These are phyloP conservation scores for Thymelicus lineola DNA, from an alignment of 2,888 invertebrate genomes.

Conservation along the genomic window DNA sequence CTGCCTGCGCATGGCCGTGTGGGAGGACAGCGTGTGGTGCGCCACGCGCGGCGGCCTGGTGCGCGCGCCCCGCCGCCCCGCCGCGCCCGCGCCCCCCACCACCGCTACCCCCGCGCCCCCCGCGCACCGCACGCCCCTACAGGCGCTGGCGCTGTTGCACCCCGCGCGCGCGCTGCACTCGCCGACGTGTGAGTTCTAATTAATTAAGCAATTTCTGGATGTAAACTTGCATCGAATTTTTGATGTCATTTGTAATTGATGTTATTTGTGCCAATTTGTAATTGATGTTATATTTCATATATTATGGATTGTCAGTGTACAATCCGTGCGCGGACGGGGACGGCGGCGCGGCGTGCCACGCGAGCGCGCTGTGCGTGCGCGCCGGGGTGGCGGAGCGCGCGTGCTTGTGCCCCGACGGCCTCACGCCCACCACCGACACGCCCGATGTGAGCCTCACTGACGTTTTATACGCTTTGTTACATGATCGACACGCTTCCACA, in stretches of 20 bases:
- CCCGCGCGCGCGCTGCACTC: slow-evolving; percentile 47
- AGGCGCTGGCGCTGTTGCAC: slow-evolving; percentile 55
- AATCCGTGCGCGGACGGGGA: slow-evolving; percentile 85
- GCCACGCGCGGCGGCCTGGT: slow-evolving; percentile 60
- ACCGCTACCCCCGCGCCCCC: slow-evolving; percentile 38
- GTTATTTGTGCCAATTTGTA: too few relatives aligned
- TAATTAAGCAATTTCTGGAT: too few relatives aligned
- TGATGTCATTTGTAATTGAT: too few relatives aligned
- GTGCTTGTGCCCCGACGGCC: slow-evolving; percentile 86
- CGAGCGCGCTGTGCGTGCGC: slow-evolving; percentile 86
- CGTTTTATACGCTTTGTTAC: background rate
- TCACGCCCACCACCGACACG: slow-evolving; percentile 55
- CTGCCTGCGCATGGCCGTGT: slow-evolving; percentile 61
- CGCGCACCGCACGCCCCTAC: slow-evolving; percentile 48
- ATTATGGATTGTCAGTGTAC: slow-evolving; percentile 56
- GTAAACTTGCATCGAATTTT: too few relatives aligned
- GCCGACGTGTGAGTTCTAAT: background rate
- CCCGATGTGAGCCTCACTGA: slow-evolving; percentile 48
- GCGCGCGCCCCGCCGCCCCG: slow-evolving; percentile 57
- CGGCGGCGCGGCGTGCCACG: slow-evolving; percentile 75
- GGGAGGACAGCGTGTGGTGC: slow-evolving; percentile 75
- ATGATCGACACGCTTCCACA: too few relatives aligned
- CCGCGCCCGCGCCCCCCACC: slow-evolving; percentile 36
- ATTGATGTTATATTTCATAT: too few relatives aligned
- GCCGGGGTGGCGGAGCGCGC: slow-evolving; percentile 67